These are phyloP conservation scores for Corvus cornix DNA, from an alignment of 2,113 vertebrate species.

Conservation along the genomic window DNA sequence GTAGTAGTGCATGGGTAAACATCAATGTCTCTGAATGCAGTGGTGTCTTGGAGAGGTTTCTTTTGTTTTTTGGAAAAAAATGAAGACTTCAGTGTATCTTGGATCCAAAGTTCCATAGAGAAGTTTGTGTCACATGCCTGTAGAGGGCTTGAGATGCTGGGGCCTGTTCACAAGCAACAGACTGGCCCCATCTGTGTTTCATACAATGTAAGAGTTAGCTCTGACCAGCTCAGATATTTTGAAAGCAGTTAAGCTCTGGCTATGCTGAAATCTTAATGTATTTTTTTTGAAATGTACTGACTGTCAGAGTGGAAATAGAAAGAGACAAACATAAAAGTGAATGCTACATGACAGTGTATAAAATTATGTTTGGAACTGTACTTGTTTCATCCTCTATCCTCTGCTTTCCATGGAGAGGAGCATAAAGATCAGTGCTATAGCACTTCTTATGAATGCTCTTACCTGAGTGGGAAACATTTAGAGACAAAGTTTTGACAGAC, in stretches of 20 bases:
- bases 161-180: neutral
- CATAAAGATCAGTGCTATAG: neutral
- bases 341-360: neutral
- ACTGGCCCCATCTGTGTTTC: neutral
- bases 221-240: neutral
- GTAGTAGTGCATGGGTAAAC: neutral
- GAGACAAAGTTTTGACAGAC: neutral
- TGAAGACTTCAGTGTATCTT: neutral
- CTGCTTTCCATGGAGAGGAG: neutral
- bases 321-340: neutral
- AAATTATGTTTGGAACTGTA: neutral
- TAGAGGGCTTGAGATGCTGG: neutral
- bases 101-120: neutral
- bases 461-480: neutral
- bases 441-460: neutral
- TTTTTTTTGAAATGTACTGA: neutral
- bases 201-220: neutral
- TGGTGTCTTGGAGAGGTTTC: neutral
- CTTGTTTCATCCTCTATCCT: neutral
- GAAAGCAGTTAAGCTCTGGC: neutral
- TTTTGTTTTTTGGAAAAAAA: neutral
- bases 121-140: neutral
- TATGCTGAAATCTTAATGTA: neutral
- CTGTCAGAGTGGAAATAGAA: neutral
- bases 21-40: neutral